Conservation (phyloP, 2,797 vertebrate species). For the Antennarius maculatus region DNA sequence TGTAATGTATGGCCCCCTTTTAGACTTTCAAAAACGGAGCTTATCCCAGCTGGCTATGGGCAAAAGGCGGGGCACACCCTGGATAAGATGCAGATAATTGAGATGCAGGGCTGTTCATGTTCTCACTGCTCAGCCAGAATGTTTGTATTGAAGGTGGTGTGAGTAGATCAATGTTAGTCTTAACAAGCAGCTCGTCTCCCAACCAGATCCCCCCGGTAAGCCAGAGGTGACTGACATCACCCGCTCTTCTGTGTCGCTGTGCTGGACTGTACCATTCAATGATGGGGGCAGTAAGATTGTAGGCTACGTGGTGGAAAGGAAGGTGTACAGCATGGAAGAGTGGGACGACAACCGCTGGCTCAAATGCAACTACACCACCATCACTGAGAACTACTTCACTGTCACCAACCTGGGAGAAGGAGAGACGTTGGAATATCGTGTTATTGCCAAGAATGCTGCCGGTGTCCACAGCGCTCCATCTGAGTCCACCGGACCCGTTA, state of each 20-base stretch:
- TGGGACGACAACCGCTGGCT: conserved; percentile 94
- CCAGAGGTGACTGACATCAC: conserved; percentile 94
- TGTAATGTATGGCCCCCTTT: too few species aligned
- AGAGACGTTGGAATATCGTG: conserved; percentile 91
- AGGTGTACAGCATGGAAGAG: conserved; percentile 87
- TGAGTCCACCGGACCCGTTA: conserved; percentile 91
- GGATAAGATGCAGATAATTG: too few species aligned
- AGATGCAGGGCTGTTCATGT: too few species aligned
- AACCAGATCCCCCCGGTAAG: conserved; percentile 91
- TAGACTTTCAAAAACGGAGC: too few species aligned
- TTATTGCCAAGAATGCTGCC: conserved; percentile 93
- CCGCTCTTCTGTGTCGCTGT: conserved; percentile 90
- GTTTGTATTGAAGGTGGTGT: not conserved
- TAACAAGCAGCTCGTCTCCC: not conserved
- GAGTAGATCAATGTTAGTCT: too few species aligned
- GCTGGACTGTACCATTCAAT: conserved; percentile 91
- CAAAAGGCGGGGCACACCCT: too few species aligned
- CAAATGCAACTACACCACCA: conserved; percentile 97
- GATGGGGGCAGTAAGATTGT: conserved; percentile 96
- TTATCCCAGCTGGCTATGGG: too few species aligned
- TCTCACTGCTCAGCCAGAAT: not conserved
- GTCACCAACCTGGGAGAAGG: conserved; percentile 89
- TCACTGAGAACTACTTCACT: conserved; percentile 93
- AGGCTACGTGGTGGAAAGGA: conserved; percentile 93
- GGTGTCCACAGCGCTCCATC: conserved; percentile 94